Percentiles rank a stretch among this genome's conserved stretches.
phyloP scores from a whole-genome alignment of 2,113 vertebrate species.

The Eudorcas thomsonii region DNA sequence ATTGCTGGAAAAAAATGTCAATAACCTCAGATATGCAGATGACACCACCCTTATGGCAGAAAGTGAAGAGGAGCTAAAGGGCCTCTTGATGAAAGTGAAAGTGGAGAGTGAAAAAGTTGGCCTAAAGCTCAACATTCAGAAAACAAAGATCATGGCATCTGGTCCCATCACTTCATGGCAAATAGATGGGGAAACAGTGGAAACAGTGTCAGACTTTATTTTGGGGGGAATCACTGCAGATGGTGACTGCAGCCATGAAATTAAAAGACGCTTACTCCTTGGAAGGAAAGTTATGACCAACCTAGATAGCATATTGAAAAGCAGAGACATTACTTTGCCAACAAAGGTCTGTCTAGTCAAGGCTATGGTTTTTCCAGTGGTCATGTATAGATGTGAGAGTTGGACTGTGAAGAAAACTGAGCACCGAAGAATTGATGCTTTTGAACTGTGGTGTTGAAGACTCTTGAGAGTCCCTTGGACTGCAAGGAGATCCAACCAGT shows the following conservation, averaged over 20 bases:
- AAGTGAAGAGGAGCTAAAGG: not conserved
- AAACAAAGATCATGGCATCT: not conserved
- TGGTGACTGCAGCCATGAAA: not conserved
- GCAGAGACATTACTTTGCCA: too few relatives aligned
- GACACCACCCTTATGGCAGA: not conserved
- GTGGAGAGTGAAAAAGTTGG: not conserved
- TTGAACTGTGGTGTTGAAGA: too few relatives aligned
- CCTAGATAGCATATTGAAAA: not conserved
- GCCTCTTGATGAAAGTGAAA: not conserved
- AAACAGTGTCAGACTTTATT: not conserved
- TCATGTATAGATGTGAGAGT: too few relatives aligned
- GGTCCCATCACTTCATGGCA: not conserved
- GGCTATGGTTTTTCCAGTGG: too few relatives aligned
- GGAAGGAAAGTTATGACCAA: not conserved
- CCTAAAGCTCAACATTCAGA: not conserved
- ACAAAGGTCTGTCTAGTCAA: too few relatives aligned
- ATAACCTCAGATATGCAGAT: not conserved
- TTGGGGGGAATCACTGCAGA: not conserved
- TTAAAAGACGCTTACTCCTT: not conserved
- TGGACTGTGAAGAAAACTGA: too few relatives aligned
- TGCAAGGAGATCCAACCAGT: too few relatives aligned
- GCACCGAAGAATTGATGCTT: rapidly evolving
- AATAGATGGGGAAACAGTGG: not conserved
- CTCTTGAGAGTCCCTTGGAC: too few relatives aligned
- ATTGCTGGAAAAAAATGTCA: rapidly evolving